Evolutionary conservation across 2,797 vertebrate genomes (phyloP).

Genomic region (Gambelia wislizenii): DNA sequence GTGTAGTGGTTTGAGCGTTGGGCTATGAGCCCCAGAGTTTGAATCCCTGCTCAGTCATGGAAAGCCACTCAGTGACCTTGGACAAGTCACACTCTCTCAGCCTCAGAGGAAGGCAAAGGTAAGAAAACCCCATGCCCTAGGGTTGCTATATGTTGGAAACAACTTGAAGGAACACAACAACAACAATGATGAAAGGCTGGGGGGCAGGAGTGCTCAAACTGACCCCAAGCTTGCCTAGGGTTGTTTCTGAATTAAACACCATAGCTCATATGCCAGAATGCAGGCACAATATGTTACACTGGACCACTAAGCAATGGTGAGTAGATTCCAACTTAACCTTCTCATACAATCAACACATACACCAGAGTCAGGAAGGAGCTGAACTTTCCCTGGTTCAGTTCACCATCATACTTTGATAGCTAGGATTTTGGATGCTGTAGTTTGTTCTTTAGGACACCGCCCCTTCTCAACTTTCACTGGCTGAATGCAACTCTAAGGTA

Average conservation of each 20-base stretch:
- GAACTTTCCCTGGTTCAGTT: background rate
- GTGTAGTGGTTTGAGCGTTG: too few relatives aligned
- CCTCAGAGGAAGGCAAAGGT: too few relatives aligned
- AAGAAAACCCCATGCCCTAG: too few relatives aligned
- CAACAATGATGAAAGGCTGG: too few relatives aligned
- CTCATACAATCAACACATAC: background rate
- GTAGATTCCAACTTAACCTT: background rate
- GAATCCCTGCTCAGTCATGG: too few relatives aligned
- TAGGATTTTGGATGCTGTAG: background rate
- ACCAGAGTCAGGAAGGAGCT: background rate
- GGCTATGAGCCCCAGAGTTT: too few relatives aligned
- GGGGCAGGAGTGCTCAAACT: background rate
- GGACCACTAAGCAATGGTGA: background rate
- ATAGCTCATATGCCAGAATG: background rate
- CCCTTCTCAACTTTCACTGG: slow-evolving; percentile 42
- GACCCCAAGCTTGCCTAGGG: background rate
- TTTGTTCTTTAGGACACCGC: slow-evolving; percentile 8
- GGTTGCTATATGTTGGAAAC: too few relatives aligned
- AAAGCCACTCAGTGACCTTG: too few relatives aligned
- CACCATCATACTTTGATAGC: background rate
- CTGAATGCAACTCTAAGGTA: background rate
- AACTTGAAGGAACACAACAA: too few relatives aligned
- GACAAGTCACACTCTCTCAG: too few relatives aligned
- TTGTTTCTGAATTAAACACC: background rate
- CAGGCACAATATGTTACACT: background rate